Evolutionary conservation across 92 coral and sea anemone genomes (phyloP).

Genomic region (Porites lobata): DNA sequence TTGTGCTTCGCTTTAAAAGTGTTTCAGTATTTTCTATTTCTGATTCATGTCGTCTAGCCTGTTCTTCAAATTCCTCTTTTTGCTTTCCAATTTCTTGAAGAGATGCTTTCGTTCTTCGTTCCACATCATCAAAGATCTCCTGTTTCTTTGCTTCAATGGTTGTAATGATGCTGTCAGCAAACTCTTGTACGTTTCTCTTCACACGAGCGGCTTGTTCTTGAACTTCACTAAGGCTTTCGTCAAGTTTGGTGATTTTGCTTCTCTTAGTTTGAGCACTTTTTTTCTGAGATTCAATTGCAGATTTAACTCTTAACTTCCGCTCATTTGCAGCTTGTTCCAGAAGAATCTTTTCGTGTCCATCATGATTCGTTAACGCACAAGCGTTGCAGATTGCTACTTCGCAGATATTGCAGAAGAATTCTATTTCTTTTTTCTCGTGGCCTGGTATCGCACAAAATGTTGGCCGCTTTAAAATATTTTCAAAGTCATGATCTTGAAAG

Average conservation of each 20-base stretch:
- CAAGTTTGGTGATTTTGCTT: neutral
- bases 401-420: neutral
- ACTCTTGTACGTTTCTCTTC: neutral
- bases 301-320: neutral
- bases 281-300: neutral
- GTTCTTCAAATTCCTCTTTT: neutral
- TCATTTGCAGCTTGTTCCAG: neutral
- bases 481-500: constrained; percentile 8
- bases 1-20: constrained; percentile 10
- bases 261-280: neutral
- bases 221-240: neutral
- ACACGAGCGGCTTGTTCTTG: neutral
- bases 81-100: neutral
- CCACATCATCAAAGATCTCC: neutral
- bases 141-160: constrained; percentile 9
- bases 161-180: neutral
- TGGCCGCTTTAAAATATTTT: constrained; percentile 1
- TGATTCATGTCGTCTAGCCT: neutral
- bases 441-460: neutral
- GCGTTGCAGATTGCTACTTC: neutral
- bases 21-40: neutral
- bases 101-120: neutral
- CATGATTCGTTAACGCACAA: neutral
- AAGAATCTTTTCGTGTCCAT: neutral
- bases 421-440: neutral